Evolutionary conservation across 2,113 vertebrate genomes (phyloP), one percentile per base, ranked within the genome.

Genomic region (Agapornis roseicollis): DNA sequence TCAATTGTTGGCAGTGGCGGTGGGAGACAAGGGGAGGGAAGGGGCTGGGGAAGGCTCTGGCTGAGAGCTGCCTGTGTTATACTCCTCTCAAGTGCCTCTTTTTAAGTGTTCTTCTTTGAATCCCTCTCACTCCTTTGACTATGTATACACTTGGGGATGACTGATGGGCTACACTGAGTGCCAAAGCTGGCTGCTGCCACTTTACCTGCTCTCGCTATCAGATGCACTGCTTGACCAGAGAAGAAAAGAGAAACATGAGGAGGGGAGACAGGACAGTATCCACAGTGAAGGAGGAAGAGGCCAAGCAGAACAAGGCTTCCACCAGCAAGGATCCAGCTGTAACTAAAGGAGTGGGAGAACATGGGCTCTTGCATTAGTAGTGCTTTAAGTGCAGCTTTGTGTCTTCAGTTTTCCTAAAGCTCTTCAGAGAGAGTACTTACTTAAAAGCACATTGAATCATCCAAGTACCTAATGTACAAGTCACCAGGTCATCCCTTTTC

Each of bases 31-130:
- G 8, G 63, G 19, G 49, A 66, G 52, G 56, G 63, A 88, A 44
- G 52, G 28, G 47, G 19, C 63, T 35, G 44, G 56, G 52, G 66
- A 58, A 76, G 68, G 44, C 60, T 60, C 53, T 0, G 1, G 19
- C 31, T 29, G n/a, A 13, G 42, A 3, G 3, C 69, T 47, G 9
- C 12, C 17, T 33, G 11, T 0, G 0, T 7, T 2, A 12, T 9
- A 13, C 46, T 68, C 11, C 22, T 81, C 69, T 52, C 5, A 2
- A 39, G n/a, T 61, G 33, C 46, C 41, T 89, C 42, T 89, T 87
- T 74, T 33, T 37, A 15, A 72, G 28, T 4, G 1, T 44, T 41
- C 25, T 56, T 47, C 37, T 79, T 63, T 53, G 74, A 37, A 33
- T 85, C 31, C 17, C 9, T 74, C 61, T 69, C 41, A 1, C 35